phyloP scores from a whole-genome alignment of 2,113 vertebrate genomes.

The Cnemophilus loriae region DNA sequence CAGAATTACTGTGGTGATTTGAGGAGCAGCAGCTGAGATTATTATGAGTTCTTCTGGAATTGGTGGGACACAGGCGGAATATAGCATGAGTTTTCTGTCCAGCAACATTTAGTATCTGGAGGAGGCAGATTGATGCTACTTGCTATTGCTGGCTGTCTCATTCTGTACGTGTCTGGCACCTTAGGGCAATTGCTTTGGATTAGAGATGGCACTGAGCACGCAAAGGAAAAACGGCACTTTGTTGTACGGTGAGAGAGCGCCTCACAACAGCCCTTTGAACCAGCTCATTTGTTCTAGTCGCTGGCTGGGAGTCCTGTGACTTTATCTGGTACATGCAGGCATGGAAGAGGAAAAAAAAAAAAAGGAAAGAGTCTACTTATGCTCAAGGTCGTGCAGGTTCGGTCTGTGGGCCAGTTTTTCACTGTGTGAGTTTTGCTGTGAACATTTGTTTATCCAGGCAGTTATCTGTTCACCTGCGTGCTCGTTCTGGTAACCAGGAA shows the following conservation, averaged over 20 bases:
- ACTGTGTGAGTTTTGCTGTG: neutral
- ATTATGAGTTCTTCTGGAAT: neutral
- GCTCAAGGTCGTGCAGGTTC: neutral
- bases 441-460: neutral
- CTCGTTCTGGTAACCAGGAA: neutral
- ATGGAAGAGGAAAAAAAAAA: neutral
- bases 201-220: neutral
- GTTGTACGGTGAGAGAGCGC: neutral
- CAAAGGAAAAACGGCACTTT: neutral
- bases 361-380: neutral
- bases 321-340: neutral
- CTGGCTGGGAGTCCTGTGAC: neutral
- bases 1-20: neutral
- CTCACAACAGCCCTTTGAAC: neutral
- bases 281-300: neutral
- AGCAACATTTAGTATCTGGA: neutral
- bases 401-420: neutral
- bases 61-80: neutral
- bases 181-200: slow-evolving; percentile 9
- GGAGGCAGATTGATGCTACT: neutral
- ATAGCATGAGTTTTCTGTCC: neutral
- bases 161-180: neutral
- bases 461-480: neutral
- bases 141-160: neutral
- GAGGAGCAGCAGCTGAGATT: neutral